Conservation (phyloP, 2,888 invertebrate species). For the Maniola hyperantus region DNA sequence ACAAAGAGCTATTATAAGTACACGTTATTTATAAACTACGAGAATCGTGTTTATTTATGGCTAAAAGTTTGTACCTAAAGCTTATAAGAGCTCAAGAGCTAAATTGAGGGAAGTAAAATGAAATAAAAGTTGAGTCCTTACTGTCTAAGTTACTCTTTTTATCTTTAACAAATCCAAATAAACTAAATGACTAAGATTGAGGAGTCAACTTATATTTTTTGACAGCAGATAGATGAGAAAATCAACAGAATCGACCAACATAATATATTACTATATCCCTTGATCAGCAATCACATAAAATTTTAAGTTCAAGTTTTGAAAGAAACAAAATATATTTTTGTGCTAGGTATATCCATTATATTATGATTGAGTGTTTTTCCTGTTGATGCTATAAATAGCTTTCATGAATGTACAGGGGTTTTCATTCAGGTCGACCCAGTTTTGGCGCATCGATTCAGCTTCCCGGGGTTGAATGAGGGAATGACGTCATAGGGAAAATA, state of each 20-base stretch:
- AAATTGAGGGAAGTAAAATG: too few relatives aligned
- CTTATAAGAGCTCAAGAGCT: too few relatives aligned
- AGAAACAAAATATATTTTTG: background rate
- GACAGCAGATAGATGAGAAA: too few relatives aligned
- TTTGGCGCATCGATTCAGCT: slow-evolving; percentile 74
- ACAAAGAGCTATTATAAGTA: slow-evolving; percentile 45
- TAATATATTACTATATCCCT: too few relatives aligned
- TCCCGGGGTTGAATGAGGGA: slow-evolving; percentile 70
- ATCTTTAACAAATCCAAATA: too few relatives aligned
- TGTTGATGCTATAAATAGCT: slow-evolving; percentile 64
- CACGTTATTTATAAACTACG: background rate
- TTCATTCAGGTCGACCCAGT: slow-evolving; percentile 76
- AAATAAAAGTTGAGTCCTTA: too few relatives aligned
- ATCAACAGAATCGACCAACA: too few relatives aligned
- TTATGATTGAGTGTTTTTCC: background rate
- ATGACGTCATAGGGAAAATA: slow-evolving; percentile 77
- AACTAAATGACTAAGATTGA: too few relatives aligned
- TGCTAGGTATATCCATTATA: background rate
- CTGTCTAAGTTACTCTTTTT: too few relatives aligned
- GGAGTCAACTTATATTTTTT: too few relatives aligned
- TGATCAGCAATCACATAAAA: too few relatives aligned
- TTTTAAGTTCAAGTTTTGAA: background rate
- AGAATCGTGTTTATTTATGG: background rate
- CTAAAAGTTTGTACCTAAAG: background rate
- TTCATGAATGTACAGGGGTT: slow-evolving; percentile 63